phyloP scores from a whole-genome alignment of 2,797 vertebrate species.

The Amblyopsis hoosieri region DNA sequence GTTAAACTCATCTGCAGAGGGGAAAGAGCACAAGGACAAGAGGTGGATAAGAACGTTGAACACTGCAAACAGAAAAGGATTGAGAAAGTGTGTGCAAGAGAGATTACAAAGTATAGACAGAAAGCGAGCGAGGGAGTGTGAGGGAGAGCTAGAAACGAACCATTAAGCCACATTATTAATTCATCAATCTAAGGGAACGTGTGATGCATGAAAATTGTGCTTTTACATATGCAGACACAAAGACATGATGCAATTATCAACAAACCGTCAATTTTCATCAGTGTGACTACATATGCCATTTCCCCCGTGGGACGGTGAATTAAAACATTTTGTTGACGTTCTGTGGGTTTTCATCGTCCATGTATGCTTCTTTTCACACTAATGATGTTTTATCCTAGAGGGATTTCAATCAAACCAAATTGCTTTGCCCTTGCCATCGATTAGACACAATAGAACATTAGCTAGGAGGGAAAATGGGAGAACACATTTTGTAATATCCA shows the following conservation, averaged over 20 bases:
- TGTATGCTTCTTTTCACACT: conserved; percentile 47
- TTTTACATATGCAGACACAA: conserved; percentile 54
- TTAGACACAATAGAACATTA: conserved; percentile 69
- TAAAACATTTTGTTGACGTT: conserved; percentile 57
- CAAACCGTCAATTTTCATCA: conserved; percentile 67
- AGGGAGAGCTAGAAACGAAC: conserved; percentile 38
- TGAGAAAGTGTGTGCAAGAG: neutral
- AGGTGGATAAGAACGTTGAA: neutral
- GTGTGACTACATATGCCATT: conserved; percentile 44
- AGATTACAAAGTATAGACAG: neutral
- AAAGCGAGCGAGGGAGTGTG: neutral
- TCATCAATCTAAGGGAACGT: conserved; percentile 52
- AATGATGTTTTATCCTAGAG: conserved; percentile 70
- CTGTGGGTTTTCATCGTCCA: conserved; percentile 14
- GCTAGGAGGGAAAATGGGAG: conserved; percentile 46
- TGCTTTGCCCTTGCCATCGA: conserved; percentile 59
- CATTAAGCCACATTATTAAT: conserved; percentile 57
- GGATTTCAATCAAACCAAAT: conserved; percentile 74
- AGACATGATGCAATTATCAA: conserved; percentile 60
- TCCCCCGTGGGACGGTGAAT: conserved; percentile 46
- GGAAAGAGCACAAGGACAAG: conserved; percentile 5
- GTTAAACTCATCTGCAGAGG: conserved; percentile 86
- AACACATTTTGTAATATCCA: conserved; percentile 47
- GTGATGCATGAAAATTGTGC: conserved; percentile 50
- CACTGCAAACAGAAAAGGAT: conserved; percentile 1